Base-by-base conservation (phyloP, 2,888 invertebrate species). In the Machimus atricapillus region DNA sequence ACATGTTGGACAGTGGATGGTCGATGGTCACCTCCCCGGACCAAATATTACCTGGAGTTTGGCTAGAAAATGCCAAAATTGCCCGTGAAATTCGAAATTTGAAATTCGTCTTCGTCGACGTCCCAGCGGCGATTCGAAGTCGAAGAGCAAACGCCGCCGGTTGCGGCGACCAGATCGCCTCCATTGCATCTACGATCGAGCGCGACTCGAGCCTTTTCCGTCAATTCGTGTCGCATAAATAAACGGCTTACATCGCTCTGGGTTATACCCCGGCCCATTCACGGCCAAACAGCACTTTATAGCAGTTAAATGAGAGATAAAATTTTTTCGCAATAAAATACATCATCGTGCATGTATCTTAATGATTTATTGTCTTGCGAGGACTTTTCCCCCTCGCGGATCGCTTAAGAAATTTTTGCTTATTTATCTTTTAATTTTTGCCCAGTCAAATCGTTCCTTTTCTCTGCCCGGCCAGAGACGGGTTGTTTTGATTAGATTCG, bases 261-360 rank as follows among this genome's bases (percentile, higher is more conserved):
- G 86, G 86, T 78, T 85, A 74, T 74, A 23, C 43, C 74, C 74
- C 31, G 34, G 85, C 46, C 86, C 86, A 78, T 86, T 78, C 77
- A 31, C 86, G 52, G 56, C 58, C 56, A 46, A 77, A 86, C 78
- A 86, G 76, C 87, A 74, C 85, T 89, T 89, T 89, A 89, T 89
- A 89, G 89, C 89, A 89, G 89, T 89, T 89, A 89, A 89, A 89
- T 89, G 89, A 89, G 89, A 89, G 89, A 89, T 89, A 89, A 89
- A 89, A 89, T 89, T 89, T 89, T 89, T 89, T 89, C 89, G 89
- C 89, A 89, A 89, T 89, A 89, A 89, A 89, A 89, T 89, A 89
- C 89, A 89, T 89, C 89, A 89, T 89, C 89, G 89, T 89, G 89
- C 89, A 89, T 89, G 89, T 89, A 89, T 89, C 89, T 89, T 89